Evolutionary conservation across 2,888 invertebrate species (phyloP), one percentile per base, ranked within the genome.

Genomic region (Scaptomyza cyrtandrae): DNA sequence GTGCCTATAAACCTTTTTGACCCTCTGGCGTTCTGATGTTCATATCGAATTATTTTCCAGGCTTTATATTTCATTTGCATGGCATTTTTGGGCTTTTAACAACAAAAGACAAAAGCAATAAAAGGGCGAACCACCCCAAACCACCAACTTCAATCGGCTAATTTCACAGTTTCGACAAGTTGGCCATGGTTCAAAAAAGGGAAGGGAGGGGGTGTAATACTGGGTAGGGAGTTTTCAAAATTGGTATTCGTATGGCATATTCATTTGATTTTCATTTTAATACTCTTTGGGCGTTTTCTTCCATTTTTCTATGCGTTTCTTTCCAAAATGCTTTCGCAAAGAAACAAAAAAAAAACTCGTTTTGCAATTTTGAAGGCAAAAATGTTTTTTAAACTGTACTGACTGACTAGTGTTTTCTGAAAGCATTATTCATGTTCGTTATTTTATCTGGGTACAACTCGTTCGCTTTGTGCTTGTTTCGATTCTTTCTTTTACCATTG

Each of bases 21-120:
- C 14, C 39, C 35, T 50, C 50, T 53, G 49, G 19, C 43, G 24
- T 39, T 39, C 14, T 39, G 39, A 19, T 53, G 60, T 56, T 59
- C 59, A 75, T 85, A 80, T 75, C 83, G 83, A 80, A 82, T 82
- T 83, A 80, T 86, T 82, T 80, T 80, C 78, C 64, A 61, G 78
- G 75, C 83, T 82, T 86, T 82, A 78, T 66, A 82, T 82, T 82
- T 82, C 82, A 82, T 82, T 82, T 82, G 86, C 86, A 82, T 85
- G 78, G 56, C 68, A 79, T 62, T 75, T 75, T 65, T 55, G 43
- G 70, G 56, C 19, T 48, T 48, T 52, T 16, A 41, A 60, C 54
- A 43, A 24, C 3, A 57, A 61, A 65, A 65, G 19, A 50, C 53
- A 65, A 70, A 75, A 71, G 71, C 75, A 60, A 58, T 71, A 57